phyloP scores from a whole-genome alignment of 2,113 vertebrate genomes.

The Rostratula benghalensis region DNA sequence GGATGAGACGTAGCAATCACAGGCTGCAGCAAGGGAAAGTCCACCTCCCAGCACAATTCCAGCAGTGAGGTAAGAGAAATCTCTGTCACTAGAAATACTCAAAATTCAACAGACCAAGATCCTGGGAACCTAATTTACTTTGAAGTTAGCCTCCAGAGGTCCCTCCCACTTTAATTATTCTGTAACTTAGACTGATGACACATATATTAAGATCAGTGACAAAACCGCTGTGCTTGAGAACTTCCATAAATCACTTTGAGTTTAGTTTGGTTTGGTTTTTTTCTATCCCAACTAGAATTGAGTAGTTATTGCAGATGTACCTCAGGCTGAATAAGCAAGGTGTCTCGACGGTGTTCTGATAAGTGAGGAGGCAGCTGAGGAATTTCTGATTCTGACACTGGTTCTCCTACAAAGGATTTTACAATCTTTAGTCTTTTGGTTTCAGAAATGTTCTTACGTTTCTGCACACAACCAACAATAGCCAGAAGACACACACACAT shows the following conservation, averaged over 20 bases:
- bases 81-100: not conserved
- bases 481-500: not conserved
- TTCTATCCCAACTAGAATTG: not conserved
- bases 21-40: not conserved
- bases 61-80: not conserved
- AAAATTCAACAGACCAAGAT: not conserved
- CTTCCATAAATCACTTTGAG: not conserved
- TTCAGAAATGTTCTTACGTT: not conserved
- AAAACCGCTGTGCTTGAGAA: not conserved
- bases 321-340: constrained; percentile 80
- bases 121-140: not conserved
- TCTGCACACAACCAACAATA: not conserved
- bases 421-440: not conserved
- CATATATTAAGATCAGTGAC: not conserved
- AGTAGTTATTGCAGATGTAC: constrained; percentile 32
- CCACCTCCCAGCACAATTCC: not conserved
- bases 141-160: not conserved
- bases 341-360: constrained; percentile 69
- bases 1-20: not conserved
- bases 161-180: not conserved
- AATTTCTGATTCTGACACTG: constrained; percentile 47
- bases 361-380: constrained; percentile 75
- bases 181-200: not conserved
- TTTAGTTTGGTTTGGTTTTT: not conserved
- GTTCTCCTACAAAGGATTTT: constrained; percentile 66